Conservation (phyloP, 2,113 vertebrate genomes). For the Cheirogaleus medius region DNA sequence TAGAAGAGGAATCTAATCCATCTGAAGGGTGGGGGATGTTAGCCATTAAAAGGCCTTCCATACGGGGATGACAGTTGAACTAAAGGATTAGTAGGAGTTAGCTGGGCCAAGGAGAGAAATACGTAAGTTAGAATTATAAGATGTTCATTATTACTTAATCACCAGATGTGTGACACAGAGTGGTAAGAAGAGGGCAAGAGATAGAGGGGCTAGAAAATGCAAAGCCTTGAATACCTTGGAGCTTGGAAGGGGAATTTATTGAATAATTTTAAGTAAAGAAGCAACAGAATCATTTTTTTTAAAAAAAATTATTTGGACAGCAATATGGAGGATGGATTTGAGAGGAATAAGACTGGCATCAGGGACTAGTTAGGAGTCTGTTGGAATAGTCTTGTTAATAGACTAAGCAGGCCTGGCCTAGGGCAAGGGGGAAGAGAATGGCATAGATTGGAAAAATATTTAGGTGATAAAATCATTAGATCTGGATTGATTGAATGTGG, state of each 20-base stretch:
- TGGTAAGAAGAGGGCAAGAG: not conserved
- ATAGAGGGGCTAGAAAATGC: not conserved
- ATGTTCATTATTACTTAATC: not conserved
- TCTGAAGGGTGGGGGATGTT: not conserved
- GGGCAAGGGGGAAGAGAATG: not conserved
- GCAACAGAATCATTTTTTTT: not conserved
- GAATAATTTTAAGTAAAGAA: slow-evolving; percentile 8
- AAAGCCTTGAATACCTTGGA: not conserved
- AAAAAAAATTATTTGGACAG: not conserved
- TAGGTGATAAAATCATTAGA: not conserved
- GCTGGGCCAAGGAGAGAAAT: not conserved
- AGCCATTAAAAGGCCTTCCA: not conserved
- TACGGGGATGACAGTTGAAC: not conserved
- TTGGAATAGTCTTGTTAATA: not conserved
- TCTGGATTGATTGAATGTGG: not conserved
- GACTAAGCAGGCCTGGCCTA: not conserved
- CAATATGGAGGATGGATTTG: not conserved
- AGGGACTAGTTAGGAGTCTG: not conserved
- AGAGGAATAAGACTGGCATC: not conserved
- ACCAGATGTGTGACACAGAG: not conserved
- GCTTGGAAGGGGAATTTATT: not conserved
- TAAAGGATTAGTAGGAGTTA: not conserved
- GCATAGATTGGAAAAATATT: not conserved
- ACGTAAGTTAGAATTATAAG: not conserved
- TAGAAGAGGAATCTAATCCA: not conserved